Conservation (phyloP, 2,113 vertebrate genomes). For the Lepisosteus oculatus region DNA sequence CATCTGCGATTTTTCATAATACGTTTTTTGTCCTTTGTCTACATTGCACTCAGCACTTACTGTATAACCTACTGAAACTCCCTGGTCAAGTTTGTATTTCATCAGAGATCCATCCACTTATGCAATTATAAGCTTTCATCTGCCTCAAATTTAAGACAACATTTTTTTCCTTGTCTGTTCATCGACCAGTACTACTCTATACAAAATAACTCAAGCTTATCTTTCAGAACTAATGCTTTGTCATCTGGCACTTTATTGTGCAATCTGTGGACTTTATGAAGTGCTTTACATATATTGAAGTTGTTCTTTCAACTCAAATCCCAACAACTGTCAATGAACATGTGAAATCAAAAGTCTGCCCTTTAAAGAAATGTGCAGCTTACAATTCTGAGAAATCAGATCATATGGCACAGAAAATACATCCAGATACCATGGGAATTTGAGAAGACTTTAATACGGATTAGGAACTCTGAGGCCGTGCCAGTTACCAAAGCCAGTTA, state of each 20-base stretch:
- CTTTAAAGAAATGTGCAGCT: not conserved
- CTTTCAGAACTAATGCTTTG: not conserved
- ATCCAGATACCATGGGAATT: constrained; percentile 17
- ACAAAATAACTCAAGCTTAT: not conserved
- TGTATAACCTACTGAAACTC: too few species aligned
- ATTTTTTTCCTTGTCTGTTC: not conserved
- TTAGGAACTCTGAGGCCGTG: constrained; percentile 28
- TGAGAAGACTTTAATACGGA: constrained; percentile 25
- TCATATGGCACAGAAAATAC: constrained; percentile 7
- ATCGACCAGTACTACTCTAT: not conserved
- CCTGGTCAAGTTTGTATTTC: too few species aligned
- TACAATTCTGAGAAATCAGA: constrained; percentile 16
- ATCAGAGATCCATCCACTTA: too few species aligned
- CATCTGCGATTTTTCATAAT: too few species aligned
- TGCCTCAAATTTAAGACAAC: not conserved
- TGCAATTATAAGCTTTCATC: too few species aligned
- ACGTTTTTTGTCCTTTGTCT: too few species aligned
- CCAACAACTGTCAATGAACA: not conserved
- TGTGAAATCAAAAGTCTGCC: not conserved
- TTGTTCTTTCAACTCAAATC: not conserved
- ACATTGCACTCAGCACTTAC: too few species aligned
- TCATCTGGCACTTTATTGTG: not conserved
- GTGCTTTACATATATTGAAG: constrained; percentile 2
- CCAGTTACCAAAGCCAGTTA: constrained; percentile 26
- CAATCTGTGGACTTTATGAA: not conserved